phyloP scores from a whole-genome alignment of 2,113 vertebrate species.

The Myotis brandtii region DNA sequence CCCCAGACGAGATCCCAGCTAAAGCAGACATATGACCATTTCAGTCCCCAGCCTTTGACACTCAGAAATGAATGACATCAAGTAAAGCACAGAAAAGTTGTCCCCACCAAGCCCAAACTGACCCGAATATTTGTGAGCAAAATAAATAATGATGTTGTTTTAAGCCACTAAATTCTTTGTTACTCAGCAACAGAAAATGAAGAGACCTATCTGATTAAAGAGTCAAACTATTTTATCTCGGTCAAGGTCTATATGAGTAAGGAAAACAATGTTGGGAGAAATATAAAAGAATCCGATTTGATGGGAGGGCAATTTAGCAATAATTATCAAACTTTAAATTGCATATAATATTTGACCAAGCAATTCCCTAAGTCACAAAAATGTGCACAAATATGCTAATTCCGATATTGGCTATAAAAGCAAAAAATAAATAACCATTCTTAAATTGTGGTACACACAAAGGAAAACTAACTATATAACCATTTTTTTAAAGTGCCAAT shows the following conservation, averaged over 20 bases:
- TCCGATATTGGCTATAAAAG: not conserved
- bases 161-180: conserved; percentile 5
- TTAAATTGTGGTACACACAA: not conserved
- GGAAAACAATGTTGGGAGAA: not conserved
- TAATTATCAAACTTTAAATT: conserved; percentile 21
- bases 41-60: not conserved
- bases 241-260: not conserved
- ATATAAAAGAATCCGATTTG: not conserved
- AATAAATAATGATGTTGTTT: conserved; percentile 43
- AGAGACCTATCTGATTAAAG: not conserved
- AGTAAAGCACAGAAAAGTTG: not conserved
- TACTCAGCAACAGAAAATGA: not conserved
- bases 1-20: not conserved
- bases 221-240: not conserved
- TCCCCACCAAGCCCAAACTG: not conserved
- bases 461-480: not conserved
- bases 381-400: not conserved
- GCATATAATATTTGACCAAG: conserved; percentile 41
- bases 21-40: not conserved
- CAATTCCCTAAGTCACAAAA: conserved; percentile 35
- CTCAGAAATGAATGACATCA: not conserved
- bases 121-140: not conserved
- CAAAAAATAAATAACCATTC: conserved; percentile 38
- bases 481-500: not conserved
- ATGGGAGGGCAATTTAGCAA: conserved; percentile 12